phyloP scores from a whole-genome alignment of 2,113 vertebrate species.

The Seriola quinqueradiata region DNA sequence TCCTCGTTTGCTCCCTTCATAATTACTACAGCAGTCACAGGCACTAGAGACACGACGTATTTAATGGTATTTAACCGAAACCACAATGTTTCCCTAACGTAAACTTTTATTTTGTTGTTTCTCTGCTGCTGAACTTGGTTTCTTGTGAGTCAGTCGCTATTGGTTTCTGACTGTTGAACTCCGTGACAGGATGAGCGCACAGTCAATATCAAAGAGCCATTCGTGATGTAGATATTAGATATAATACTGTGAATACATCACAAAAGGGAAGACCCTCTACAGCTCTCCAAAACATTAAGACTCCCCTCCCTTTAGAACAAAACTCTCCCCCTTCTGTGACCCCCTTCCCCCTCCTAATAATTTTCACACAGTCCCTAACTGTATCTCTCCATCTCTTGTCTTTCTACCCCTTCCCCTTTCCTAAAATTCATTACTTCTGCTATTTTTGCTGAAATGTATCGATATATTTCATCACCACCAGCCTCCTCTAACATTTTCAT shows the following conservation, averaged over 20 bases:
- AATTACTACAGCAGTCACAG: too few species aligned
- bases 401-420: not conserved
- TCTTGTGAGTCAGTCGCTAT: too few species aligned
- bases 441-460: not conserved
- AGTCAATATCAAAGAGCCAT: not conserved
- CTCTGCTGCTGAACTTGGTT: too few species aligned
- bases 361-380: not conserved
- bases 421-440: slow-evolving; percentile 7
- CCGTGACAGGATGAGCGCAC: not conserved
- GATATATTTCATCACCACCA: slow-evolving; percentile 14
- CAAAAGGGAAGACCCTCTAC: not conserved
- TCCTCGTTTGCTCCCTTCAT: too few species aligned
- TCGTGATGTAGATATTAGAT: not conserved
- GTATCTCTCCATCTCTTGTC: not conserved
- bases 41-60: not conserved
- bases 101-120: too few species aligned
- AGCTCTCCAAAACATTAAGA: not conserved
- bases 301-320: not conserved
- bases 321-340: not conserved
- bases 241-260: not conserved
- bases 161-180: not conserved
- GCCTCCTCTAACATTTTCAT: not conserved
- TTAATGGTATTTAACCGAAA: not conserved
- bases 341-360: not conserved
- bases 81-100: too few species aligned